Evolutionary conservation across 2,888 invertebrate species (phyloP).

Genomic region (Neoitamus cyanurus): DNA sequence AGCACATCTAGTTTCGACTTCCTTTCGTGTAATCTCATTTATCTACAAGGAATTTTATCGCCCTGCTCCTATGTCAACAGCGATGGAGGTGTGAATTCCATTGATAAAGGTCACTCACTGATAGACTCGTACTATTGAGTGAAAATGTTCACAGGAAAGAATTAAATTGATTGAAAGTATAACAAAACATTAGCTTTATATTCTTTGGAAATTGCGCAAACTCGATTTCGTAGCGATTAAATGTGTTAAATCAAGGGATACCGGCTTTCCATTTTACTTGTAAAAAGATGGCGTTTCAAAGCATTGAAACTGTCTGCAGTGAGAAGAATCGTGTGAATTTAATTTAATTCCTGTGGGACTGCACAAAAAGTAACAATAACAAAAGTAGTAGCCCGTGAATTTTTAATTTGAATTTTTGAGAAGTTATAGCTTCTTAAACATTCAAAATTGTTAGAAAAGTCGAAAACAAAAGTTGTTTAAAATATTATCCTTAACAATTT

Average conservation of each 20-base stretch:
- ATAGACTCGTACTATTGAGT: background rate
- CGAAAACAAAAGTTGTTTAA: too few species aligned
- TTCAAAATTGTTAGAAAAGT: too few species aligned
- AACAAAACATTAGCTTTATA: background rate
- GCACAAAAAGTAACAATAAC: too few species aligned
- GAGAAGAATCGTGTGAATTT: too few species aligned
- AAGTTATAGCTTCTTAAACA: too few species aligned
- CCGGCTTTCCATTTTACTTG: background rate
- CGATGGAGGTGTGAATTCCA: background rate
- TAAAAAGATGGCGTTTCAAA: background rate
- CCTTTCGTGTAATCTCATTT: background rate
- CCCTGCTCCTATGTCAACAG: background rate
- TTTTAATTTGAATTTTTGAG: too few species aligned
- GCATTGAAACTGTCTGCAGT: too few species aligned
- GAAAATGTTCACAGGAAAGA: background rate
- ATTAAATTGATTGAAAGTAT: background rate
- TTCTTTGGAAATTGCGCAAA: background rate
- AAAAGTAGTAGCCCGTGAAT: too few species aligned
- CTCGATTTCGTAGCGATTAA: background rate
- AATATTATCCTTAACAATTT: too few species aligned
- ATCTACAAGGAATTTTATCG: background rate
- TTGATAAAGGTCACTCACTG: background rate
- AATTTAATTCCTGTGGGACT: too few species aligned
- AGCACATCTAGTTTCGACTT: background rate
- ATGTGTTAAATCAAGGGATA: background rate